Conservation (phyloP, 2,797 vertebrate genomes). For the Astyanax mexicanus region DNA sequence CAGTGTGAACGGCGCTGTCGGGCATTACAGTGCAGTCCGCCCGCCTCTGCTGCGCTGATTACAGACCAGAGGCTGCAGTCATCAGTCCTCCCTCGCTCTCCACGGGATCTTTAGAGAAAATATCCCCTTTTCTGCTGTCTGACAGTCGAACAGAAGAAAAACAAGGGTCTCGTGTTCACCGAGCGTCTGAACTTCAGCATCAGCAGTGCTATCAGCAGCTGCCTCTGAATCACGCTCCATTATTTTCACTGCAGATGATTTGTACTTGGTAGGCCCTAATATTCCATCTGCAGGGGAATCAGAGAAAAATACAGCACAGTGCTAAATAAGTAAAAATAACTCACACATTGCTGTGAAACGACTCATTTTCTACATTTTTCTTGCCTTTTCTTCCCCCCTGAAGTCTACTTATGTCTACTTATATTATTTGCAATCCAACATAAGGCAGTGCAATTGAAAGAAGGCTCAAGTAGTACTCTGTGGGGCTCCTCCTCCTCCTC, state of each 20-base stretch:
- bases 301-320: neutral
- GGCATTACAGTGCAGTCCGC: neutral
- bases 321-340: neutral
- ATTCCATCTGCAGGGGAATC: neutral
- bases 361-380: neutral
- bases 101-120: neutral
- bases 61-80: slow-evolving; percentile 15
- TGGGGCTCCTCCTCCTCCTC: too few species aligned
- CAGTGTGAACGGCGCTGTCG: slow-evolving; percentile 15
- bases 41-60: neutral
- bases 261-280: neutral
- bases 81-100: slow-evolving; percentile 2
- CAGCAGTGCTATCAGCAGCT: neutral
- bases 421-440: too few species aligned
- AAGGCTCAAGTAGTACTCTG: too few species aligned
- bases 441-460: too few species aligned
- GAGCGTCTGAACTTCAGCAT: slow-evolving; percentile 9
- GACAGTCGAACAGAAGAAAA: slow-evolving; percentile 12
- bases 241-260: neutral
- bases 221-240: neutral
- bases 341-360: neutral
- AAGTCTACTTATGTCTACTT: too few species aligned
- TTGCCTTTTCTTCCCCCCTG: too few species aligned
- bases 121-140: slow-evolving; percentile 6
- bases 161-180: neutral